Evolutionary conservation across 2,797 vertebrate species (phyloP).

Genomic region (Phoebastria nigripes): DNA sequence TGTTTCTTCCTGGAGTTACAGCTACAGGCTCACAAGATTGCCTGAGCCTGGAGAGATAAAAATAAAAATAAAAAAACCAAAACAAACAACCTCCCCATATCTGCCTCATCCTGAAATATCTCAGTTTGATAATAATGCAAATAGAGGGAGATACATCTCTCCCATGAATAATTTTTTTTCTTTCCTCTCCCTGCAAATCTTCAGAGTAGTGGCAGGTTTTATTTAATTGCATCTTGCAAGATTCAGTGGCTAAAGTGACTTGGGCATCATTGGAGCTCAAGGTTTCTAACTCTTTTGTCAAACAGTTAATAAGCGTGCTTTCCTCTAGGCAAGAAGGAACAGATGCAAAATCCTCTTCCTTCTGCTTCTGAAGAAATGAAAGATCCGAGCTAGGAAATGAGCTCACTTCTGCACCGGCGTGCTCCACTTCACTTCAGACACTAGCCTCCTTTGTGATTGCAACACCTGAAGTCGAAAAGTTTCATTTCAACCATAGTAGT

Average conservation of each 20-base stretch:
- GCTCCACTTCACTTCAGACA: slow-evolving; percentile 5
- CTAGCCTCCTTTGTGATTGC: background rate
- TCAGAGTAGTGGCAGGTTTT: background rate
- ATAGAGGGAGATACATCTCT: background rate
- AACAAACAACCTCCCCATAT: background rate
- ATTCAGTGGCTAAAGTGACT: background rate
- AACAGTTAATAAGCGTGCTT: background rate
- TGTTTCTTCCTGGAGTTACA: background rate
- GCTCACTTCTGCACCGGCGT: background rate
- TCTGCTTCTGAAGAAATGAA: slow-evolving; percentile 10
- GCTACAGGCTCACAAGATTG: background rate
- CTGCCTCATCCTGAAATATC: background rate
- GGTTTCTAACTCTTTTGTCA: background rate
- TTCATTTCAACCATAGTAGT: background rate
- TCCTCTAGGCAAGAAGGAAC: background rate
- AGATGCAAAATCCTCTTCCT: background rate
- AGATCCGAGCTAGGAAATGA: slow-evolving; percentile 1
- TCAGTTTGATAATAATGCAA: background rate
- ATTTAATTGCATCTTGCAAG: background rate
- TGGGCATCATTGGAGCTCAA: background rate
- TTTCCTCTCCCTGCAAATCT: background rate
- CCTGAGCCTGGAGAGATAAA: background rate
- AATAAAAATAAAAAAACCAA: background rate
- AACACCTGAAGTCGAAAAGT: background rate
- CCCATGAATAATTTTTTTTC: background rate